Evolutionary conservation across 2,888 invertebrate genomes (phyloP).

Genomic region (Yponomeuta cagnagella): DNA sequence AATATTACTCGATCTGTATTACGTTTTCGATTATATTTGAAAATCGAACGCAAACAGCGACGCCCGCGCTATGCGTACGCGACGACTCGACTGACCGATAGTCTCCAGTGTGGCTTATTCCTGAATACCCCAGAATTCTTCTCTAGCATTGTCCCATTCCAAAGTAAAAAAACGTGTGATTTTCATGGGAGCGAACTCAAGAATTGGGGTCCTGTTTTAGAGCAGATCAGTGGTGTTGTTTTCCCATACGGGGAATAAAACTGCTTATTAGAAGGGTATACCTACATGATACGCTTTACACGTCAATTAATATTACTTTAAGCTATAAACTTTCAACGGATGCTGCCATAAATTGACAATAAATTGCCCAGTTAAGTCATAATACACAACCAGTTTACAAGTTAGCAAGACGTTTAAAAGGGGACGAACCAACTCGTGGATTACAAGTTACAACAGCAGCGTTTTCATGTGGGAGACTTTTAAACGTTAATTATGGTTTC

Average conservation of each 20-base stretch:
- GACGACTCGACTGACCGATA: slow-evolving; percentile 4
- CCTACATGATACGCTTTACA: too few species aligned
- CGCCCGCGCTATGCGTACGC: slow-evolving; percentile 8
- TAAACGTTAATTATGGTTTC: background rate
- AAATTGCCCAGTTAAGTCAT: background rate
- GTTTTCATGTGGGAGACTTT: background rate
- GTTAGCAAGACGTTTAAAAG: background rate
- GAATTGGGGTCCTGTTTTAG: background rate
- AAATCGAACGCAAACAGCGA: slow-evolving; percentile 1
- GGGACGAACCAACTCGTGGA: background rate
- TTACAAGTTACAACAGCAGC: background rate
- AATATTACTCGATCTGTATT: background rate
- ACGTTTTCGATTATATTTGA: slow-evolving; percentile 3
- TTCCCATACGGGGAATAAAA: background rate
- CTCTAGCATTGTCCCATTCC: background rate
- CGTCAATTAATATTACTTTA: too few species aligned
- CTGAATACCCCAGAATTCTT: background rate
- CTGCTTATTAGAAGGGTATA: background rate
- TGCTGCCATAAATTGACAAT: background rate
- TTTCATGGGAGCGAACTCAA: background rate
- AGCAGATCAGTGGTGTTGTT: background rate
- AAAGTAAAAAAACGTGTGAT: background rate
- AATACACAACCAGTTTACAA: background rate
- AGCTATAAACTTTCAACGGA: background rate
- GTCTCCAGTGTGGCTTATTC: background rate